A percentile compares a stretch with the other conserved stretches of the same genome.
Evolutionary conservation across 1,140 invertebrate species (phyloP).

Genomic region (Zaprionus ornatus): DNA sequence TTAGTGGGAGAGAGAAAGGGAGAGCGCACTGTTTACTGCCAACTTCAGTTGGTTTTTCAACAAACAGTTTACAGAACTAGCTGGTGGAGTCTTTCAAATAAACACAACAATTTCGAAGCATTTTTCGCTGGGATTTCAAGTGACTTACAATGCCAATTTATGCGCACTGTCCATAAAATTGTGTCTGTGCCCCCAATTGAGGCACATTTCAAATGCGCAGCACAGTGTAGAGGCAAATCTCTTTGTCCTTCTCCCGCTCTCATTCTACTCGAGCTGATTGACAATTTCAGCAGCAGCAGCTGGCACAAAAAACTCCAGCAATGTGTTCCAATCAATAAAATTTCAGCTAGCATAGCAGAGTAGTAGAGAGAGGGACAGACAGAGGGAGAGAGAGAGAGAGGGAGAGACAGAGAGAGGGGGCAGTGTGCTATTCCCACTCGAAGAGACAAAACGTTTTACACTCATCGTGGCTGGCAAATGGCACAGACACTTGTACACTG

Average conservation of each 20-base stretch:
- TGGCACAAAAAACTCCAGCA: neutral
- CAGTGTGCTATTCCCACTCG: neutral
- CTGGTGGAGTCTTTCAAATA: neutral
- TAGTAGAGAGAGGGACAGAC: neutral
- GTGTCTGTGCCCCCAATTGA: neutral
- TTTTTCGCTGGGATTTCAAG: neutral
- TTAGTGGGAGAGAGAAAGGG: too few species aligned
- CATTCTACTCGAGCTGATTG: neutral
- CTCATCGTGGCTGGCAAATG: conserved; percentile 6
- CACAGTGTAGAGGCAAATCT: neutral
- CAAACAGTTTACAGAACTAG: neutral
- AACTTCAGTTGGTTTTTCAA: too few species aligned
- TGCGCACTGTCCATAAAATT: neutral
- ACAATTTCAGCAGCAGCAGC: conserved; percentile 11
- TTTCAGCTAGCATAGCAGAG: conserved; percentile 28
- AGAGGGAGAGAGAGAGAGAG: neutral
- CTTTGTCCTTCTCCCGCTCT: neutral
- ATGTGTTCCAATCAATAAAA: conserved; percentile 36
- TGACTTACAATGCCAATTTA: conserved; percentile 1
- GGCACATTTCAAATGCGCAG: conserved; percentile 19
- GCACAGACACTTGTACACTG: neutral
- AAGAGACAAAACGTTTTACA: conserved; percentile 21
- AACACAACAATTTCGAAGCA: neutral
- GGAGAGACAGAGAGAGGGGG: neutral
- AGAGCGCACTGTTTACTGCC: too few species aligned